These are phyloP conservation scores for Orchesella flavescens DNA, from an alignment of 2,888 invertebrate species.

Conservation along the genomic window DNA sequence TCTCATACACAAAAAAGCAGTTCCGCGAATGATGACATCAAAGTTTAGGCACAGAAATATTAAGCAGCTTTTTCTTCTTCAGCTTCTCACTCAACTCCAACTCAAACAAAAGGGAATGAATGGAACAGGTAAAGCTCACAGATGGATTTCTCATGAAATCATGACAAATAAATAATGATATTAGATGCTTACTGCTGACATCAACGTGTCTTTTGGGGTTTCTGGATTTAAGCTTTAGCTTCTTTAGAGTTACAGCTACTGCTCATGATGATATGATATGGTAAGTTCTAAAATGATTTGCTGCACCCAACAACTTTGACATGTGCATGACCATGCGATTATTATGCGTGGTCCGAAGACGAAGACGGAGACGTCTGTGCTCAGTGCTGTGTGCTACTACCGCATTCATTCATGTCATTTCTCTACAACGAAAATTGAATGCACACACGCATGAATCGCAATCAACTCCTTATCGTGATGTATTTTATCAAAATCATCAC, in stretches of 20 bases:
- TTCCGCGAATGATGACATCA: conserved; percentile 8
- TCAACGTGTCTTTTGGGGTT: too few species aligned
- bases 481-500: conserved; percentile 31
- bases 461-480: conserved; percentile 32
- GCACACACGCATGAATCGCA: conserved; percentile 18
- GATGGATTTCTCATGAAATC: conserved; percentile 34
- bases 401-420: conserved; percentile 33
- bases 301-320: conserved; percentile 14
- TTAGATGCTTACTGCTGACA: neutral
- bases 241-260: neutral
- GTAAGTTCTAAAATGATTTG: neutral
- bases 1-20: too few species aligned
- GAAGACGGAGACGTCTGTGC: neutral
- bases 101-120: neutral
- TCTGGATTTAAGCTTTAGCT: too few species aligned
- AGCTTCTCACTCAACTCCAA: neutral
- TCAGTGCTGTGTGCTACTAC: conserved; percentile 6
- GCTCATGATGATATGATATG: neutral
- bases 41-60: neutral
- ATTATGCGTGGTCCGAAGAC: too few species aligned
- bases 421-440: neutral
- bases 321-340: conserved; percentile 1
- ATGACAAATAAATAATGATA: conserved; percentile 42
- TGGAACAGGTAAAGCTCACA: conserved; percentile 1
- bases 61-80: neutral